Percentiles rank a stretch among this genome's conserved stretches.
Conservation (phyloP, 1,140 invertebrate species). For the Drusus annulatus region DNA sequence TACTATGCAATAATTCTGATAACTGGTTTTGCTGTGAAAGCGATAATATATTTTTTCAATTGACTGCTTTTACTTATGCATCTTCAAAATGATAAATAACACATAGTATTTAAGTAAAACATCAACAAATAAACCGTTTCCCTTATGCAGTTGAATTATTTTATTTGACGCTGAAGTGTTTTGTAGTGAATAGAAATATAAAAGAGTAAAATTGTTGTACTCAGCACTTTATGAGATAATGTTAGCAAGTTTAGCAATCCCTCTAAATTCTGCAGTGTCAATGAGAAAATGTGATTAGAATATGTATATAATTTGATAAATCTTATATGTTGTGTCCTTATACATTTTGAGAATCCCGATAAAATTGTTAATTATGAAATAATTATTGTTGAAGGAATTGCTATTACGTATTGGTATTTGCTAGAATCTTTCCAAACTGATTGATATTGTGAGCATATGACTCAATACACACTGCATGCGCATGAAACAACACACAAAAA, state of each 20-base stretch:
- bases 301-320: neutral
- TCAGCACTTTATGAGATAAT: neutral
- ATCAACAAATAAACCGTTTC: neutral
- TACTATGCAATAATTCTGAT: too few relatives aligned
- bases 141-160: slow-evolving; percentile 6
- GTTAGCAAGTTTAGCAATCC: neutral
- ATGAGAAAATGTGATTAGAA: slow-evolving; percentile 7
- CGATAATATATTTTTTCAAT: too few relatives aligned
- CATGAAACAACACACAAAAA: slow-evolving; percentile 29
- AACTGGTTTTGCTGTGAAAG: too few relatives aligned
- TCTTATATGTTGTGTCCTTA: neutral
- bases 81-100: neutral
- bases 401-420: neutral
- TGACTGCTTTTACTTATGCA: too few relatives aligned
- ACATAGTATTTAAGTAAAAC: neutral
- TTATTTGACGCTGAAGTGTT: slow-evolving; percentile 16
- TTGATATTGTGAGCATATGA: slow-evolving; percentile 13
- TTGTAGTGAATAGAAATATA: neutral
- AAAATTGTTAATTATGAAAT: neutral
- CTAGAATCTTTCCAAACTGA: neutral
- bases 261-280: slow-evolving; percentile 18
- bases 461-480: slow-evolving; percentile 43
- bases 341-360: neutral
- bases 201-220: too few relatives aligned
- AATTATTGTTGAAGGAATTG: neutral